Evolutionary conservation across 2,888 invertebrate genomes (phyloP), one percentile per base, ranked within the genome.

Genomic region (Drosophila setosimentum): DNA sequence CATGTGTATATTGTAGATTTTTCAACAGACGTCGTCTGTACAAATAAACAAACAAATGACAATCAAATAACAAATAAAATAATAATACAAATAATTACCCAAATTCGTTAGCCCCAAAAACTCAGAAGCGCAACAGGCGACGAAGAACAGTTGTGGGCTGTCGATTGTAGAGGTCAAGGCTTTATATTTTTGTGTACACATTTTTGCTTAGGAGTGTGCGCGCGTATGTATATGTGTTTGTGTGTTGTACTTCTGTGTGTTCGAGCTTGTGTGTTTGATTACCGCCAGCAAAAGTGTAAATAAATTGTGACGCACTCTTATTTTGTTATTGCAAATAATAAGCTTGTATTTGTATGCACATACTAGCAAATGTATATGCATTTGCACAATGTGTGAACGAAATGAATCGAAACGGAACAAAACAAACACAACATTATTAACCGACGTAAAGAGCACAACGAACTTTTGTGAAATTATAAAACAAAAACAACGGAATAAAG

Each of bases 91-190:
- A 65, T 40, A 33, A 48, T 29, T 45, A 57, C 32, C 35, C 45
- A 63, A 70, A 65, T 71, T 71, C 53, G 48, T 72, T 61, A 72
- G 51, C 57, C 72, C 29, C 55, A 37, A 48, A 65, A 45, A 73
- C n/a, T 27, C 49, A 24, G 45, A 45, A 57, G 57, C 68, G 71
- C 70, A 60, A 42, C 59, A 71, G 72, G 58, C 21, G 48, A 61
- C 11, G 30, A 65, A 64, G 58, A 49, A 57, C 24, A 45, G 74
- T 50, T 64, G 42, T 53, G 74, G 69, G 49, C 67, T 71, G 70
- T 73, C 78, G 83, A 86, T 83, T 83, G 83, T 80, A 78, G 83
- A 78, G 83, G 83, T 83, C 83, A 83, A 83, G 83, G 83, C 83
- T 65, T 59, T 21, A 60, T 62, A 40, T 51, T 27, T 24, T 45